Conservation (phyloP, 2,888 invertebrate species). For the Petrolisthes cinctipes region DNA sequence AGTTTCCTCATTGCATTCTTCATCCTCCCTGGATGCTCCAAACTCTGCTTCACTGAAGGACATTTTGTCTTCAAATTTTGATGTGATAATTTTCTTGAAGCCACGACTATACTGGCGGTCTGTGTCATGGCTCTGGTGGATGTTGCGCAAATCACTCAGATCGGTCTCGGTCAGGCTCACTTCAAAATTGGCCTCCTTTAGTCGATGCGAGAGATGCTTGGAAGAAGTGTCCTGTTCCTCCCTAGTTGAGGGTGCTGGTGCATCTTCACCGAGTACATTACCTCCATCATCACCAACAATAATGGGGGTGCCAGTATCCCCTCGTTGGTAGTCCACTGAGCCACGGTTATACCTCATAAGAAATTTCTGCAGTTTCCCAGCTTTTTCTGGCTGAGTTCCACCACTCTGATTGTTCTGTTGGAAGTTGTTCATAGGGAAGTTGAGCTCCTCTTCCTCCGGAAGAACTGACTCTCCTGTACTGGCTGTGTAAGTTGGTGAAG, state of each 20-base stretch:
- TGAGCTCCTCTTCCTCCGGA: constrained; percentile 8
- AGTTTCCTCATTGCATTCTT: neutral
- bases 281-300: constrained; percentile 37
- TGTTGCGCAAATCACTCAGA: constrained; percentile 45
- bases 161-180: constrained; percentile 39
- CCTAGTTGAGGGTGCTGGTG: neutral
- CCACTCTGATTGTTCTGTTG: constrained; percentile 24
- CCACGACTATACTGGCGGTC: constrained; percentile 50
- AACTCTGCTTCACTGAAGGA: constrained; percentile 13
- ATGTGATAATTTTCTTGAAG: constrained; percentile 46
- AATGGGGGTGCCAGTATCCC: constrained; percentile 52
- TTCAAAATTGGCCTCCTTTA: constrained; percentile 42
- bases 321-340: constrained; percentile 56
- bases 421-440: neutral
- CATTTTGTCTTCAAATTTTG: constrained; percentile 52
- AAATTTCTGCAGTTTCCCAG: constrained; percentile 59
- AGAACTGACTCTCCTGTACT: neutral
- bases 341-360: constrained; percentile 49
- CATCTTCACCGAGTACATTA: constrained; percentile 29
- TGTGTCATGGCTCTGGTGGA: constrained; percentile 35
- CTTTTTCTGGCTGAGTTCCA: constrained; percentile 49
- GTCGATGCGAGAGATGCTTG: constrained; percentile 18
- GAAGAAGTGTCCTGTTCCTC: constrained; percentile 24
- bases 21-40: constrained; percentile 11
- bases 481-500: constrained; percentile 5